These are phyloP conservation scores for Drosophila subobscura DNA, from an alignment of 1,140 invertebrate genomes.

Conservation along the genomic window DNA sequence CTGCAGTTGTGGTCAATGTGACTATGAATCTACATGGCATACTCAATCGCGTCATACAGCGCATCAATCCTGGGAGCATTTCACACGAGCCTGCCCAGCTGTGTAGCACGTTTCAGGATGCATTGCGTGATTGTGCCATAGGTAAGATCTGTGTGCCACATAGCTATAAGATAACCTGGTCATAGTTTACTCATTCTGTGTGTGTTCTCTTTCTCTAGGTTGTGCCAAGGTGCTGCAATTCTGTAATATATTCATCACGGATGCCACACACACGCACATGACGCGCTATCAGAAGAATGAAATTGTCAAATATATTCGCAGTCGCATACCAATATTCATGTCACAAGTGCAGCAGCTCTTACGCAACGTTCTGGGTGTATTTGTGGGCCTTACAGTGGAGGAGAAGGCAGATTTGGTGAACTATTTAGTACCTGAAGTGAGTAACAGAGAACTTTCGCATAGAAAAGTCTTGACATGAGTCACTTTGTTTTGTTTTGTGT, in stretches of 20 bases:
- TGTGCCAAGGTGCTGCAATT: constrained; percentile 86
- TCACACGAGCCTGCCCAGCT: constrained; percentile 85
- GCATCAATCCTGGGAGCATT: constrained; percentile 83
- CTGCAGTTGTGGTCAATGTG: constrained; percentile 86
- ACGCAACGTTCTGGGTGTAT: constrained; percentile 86
- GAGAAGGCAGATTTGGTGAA: constrained; percentile 86
- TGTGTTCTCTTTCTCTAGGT: constrained; percentile 68
- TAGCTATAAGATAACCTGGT: background rate
- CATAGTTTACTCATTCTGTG: background rate
- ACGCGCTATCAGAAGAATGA: constrained; percentile 86
- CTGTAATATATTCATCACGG: constrained; percentile 86
- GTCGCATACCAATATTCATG: constrained; percentile 87
- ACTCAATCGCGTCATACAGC: constrained; percentile 86
- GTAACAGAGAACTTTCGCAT: background rate
- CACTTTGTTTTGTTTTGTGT: too few species aligned
- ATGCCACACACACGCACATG: constrained; percentile 85
- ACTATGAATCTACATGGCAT: constrained; percentile 87
- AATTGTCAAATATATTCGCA: constrained; percentile 87
- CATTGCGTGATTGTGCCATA: constrained; percentile 86
- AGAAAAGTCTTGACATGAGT: too few species aligned
- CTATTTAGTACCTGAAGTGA: constrained; percentile 87
- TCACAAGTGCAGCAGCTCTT: constrained; percentile 86
- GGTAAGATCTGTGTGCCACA: constrained; percentile 65
- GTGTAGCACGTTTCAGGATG: constrained; percentile 86
- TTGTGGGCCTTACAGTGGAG: constrained; percentile 85